Evolutionary conservation across 2,888 invertebrate species (phyloP).

Genomic region (Torymus texanus): DNA sequence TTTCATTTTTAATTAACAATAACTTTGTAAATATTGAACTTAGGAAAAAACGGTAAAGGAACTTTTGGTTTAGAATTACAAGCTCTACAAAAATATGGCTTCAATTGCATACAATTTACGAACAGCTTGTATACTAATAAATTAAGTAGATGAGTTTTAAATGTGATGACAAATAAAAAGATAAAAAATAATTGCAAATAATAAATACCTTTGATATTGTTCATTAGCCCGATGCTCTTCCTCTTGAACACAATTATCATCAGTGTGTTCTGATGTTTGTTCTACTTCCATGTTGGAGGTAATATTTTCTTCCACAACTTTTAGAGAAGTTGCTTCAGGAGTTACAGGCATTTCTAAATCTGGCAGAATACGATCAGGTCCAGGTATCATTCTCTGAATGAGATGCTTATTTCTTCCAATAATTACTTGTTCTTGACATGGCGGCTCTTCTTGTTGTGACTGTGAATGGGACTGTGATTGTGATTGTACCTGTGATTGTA

Average conservation of each 20-base stretch:
- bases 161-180: too few relatives aligned
- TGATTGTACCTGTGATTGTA: neutral
- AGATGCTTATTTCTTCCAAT: constrained; percentile 61
- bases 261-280: constrained; percentile 63
- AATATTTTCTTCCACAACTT: constrained; percentile 38
- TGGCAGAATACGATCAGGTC: constrained; percentile 65
- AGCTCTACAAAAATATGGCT: too few relatives aligned
- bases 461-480: constrained; percentile 4
- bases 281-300: constrained; percentile 55
- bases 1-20: too few relatives aligned
- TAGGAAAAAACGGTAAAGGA: too few relatives aligned
- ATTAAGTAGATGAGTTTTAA: too few relatives aligned
- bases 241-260: constrained; percentile 53
- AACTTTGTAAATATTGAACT: too few relatives aligned
- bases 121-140: too few relatives aligned
- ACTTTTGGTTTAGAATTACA: too few relatives aligned
- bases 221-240: constrained; percentile 45
- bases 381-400: constrained; percentile 61
- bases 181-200: neutral
- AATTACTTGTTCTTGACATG: constrained; percentile 23
- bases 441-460: constrained; percentile 17
- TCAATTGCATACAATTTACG: too few relatives aligned
- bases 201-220: constrained; percentile 53
- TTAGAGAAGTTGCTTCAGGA: constrained; percentile 52
- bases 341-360: constrained; percentile 64